Percentiles rank a stretch among this genome's conserved stretches.
These are phyloP conservation scores for Hipparchia sbordonii DNA, from an alignment of 2,888 invertebrate species.

Conservation along the genomic window DNA sequence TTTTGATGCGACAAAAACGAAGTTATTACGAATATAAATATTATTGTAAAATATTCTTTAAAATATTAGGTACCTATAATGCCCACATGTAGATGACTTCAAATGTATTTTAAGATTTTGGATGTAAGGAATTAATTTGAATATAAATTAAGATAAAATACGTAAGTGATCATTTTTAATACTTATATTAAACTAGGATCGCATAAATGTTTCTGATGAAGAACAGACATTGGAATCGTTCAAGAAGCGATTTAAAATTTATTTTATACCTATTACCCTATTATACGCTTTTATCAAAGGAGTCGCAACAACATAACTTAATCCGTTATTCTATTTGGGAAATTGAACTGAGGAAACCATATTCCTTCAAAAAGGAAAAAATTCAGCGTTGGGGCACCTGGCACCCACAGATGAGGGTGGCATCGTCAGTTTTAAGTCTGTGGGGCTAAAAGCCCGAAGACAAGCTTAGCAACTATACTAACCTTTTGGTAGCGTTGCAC, in stretches of 20 bases:
- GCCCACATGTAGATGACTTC: neutral
- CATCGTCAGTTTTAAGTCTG: too few relatives aligned
- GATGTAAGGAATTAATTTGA: neutral
- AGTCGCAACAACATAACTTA: neutral
- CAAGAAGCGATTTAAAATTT: neutral
- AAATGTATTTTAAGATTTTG: too few relatives aligned
- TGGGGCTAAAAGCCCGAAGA: too few relatives aligned
- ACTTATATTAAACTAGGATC: neutral
- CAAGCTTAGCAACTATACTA: too few relatives aligned
- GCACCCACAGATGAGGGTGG: too few relatives aligned
- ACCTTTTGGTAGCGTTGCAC: too few relatives aligned
- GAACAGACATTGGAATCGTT: neutral
- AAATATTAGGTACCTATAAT: neutral
- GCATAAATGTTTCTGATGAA: neutral
- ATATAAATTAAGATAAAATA: neutral
- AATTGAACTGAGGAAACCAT: slow-evolving; percentile 31
- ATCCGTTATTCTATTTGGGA: slow-evolving; percentile 27
- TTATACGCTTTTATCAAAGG: neutral
- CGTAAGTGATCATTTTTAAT: neutral
- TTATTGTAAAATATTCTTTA: neutral
- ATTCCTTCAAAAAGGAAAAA: slow-evolving; percentile 6
- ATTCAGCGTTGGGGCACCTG: too few relatives aligned
- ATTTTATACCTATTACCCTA: too few relatives aligned
- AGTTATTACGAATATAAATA: neutral
- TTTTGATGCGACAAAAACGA: neutral